phyloP scores from a whole-genome alignment of 2,888 invertebrate genomes.

The Phania funesta region DNA sequence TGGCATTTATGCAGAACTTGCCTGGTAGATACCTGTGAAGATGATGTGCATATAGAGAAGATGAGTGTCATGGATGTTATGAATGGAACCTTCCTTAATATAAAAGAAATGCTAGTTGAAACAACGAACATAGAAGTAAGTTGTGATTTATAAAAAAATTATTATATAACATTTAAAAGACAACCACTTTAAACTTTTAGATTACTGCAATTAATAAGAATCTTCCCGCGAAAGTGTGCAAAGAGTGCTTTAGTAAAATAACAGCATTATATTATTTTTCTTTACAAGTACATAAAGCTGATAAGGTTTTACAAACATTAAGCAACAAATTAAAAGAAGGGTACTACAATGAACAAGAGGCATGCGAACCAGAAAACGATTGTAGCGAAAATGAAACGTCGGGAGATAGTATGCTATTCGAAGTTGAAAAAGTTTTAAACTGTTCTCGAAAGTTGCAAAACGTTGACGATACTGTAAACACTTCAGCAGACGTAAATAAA shows the following conservation, averaged over 20 bases:
- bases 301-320: constrained; percentile 54
- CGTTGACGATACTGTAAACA: background rate
- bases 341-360: background rate
- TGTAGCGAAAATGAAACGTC: background rate
- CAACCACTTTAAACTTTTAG: constrained; percentile 34
- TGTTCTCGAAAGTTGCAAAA: background rate
- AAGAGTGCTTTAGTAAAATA: constrained; percentile 61
- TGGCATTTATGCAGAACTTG: constrained; percentile 67
- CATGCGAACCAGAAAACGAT: background rate
- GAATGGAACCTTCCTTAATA: constrained; percentile 50
- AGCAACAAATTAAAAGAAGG: constrained; percentile 23
- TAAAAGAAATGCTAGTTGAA: constrained; percentile 57
- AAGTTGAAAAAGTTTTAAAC: constrained; percentile 28
- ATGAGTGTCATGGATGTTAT: constrained; percentile 58
- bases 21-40: constrained; percentile 29
- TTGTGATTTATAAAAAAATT: background rate
- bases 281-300: constrained; percentile 64
- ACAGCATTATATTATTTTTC: constrained; percentile 59
- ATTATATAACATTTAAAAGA: background rate
- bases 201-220: constrained; percentile 25
- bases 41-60: constrained; percentile 38
- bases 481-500: background rate
- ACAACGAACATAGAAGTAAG: constrained; percentile 51
- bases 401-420: background rate
- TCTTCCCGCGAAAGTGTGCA: constrained; percentile 61